Evolutionary conservation across 2,113 vertebrate genomes (phyloP), one percentile per base, ranked within the genome.

Genomic region (Diadophis punctatus): DNA sequence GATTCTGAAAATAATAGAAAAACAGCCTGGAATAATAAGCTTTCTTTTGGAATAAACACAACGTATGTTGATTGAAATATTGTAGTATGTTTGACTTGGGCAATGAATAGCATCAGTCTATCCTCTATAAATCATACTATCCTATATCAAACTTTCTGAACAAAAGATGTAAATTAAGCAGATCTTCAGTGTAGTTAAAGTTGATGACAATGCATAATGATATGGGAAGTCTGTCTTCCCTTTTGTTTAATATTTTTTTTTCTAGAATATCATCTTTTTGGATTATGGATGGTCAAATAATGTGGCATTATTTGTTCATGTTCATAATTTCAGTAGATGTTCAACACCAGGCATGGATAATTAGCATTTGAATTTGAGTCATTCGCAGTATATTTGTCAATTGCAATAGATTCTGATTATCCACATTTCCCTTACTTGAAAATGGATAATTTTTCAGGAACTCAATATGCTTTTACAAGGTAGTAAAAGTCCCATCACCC

Each of bases 391-490:
- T 95, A 95, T 34, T 95, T 97, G 95, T 96, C 96, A 96, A 51
- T 94, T 96, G 86, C 94, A 96, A 96, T 91, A 96, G 94, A 90
- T 96, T 97, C 97, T 97, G 97, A 97, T 97, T 96, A 96, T 95
- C 88, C 94, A 94, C 96, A 94, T 94, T 96, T 90, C 55, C 95
- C 94, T 93, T 94, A 92, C 9, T 11, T 96, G 95, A 96, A 97
- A 96, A 89, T 95, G 93, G 96, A 96, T 92, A 95, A 93, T 43
- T 96, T 96, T 96, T 94, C 92, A 94, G 86, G 96, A 96, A 58
- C 94, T 93, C 87, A 96, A 93, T 95, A 89, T 93, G 93, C 95
- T 96, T 96, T 96, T 94, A 96, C 23, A 58, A 53, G 56, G 23
- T 27, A 58, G 56, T 58, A 27, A 58, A 27, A 27, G 8, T 58